A percentile compares a stretch with the other conserved stretches of the same genome.
Evolutionary conservation across 2,113 vertebrate species (phyloP).

Genomic region (Petrocephalus microphthalmus): DNA sequence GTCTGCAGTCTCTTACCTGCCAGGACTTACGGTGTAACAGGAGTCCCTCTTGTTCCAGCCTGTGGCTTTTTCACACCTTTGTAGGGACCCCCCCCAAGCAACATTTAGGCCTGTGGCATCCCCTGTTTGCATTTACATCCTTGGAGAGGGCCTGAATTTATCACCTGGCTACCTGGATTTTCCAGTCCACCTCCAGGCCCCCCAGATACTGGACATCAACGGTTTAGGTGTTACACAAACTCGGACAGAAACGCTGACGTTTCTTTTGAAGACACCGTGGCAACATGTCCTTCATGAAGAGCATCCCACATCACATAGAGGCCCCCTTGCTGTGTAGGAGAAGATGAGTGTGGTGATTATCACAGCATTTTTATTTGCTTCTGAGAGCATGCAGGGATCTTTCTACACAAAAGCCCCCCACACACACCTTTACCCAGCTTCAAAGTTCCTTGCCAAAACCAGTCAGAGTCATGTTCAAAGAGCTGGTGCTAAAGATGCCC

Average conservation of each 20-base stretch:
- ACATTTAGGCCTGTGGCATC: not conserved
- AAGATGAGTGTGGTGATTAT: not conserved
- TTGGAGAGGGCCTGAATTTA: not conserved
- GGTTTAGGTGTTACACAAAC: not conserved
- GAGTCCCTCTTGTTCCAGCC: not conserved
- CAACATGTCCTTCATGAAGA: not conserved
- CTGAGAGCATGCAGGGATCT: not conserved
- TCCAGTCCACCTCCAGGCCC: not conserved
- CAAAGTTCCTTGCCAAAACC: conserved; percentile 5
- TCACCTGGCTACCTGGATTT: not conserved
- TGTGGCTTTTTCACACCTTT: not conserved
- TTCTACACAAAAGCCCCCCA: not conserved
- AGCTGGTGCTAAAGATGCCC: conserved; percentile 8
- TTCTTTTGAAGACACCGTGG: not conserved
- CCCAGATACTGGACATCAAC: not conserved
- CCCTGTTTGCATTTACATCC: not conserved
- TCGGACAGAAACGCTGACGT: not conserved
- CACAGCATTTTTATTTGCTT: conserved; percentile 2
- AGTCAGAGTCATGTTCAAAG: conserved; percentile 13
- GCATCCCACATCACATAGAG: not conserved
- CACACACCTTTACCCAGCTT: not conserved
- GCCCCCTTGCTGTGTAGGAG: not conserved
- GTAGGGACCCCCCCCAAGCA: not conserved
- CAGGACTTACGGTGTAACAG: not conserved
- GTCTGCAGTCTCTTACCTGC: not conserved